Evolutionary conservation across 1,140 invertebrate species (phyloP).

Genomic region (Drosophila neocordata): DNA sequence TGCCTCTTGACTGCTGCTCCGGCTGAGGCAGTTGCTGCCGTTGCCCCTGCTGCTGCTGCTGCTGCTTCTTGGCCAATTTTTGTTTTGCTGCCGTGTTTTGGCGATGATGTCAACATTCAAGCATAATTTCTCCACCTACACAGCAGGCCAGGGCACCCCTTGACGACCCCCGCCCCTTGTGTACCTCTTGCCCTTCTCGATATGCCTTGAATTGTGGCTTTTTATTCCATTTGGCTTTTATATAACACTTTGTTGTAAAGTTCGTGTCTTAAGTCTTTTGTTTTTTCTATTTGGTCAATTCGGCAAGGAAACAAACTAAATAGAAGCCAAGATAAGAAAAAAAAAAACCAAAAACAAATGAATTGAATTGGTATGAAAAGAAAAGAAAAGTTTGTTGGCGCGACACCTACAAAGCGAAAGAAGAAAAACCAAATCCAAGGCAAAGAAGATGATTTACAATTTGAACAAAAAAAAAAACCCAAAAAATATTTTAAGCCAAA

Average conservation of each 20-base stretch:
- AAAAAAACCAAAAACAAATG: slow-evolving; percentile 29
- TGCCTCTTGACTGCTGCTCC: slow-evolving; percentile 25
- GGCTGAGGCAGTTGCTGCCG: slow-evolving; percentile 11
- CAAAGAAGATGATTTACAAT: slow-evolving; percentile 12
- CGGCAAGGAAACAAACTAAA: slow-evolving; percentile 25
- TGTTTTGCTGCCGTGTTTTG: slow-evolving; percentile 51
- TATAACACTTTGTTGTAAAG: slow-evolving; percentile 12
- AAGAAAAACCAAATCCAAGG: background rate
- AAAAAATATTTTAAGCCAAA: slow-evolving; percentile 15
- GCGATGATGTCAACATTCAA: slow-evolving; percentile 72
- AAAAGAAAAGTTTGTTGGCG: slow-evolving; percentile 11
- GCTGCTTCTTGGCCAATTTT: slow-evolving; percentile 71
- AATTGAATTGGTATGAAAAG: background rate
- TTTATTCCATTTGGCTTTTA: slow-evolving; percentile 3
- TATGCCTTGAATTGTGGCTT: background rate
- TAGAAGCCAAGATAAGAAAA: slow-evolving; percentile 60
- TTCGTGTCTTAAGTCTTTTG: slow-evolving; percentile 74
- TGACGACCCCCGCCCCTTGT: background rate
- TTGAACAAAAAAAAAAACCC: slow-evolving; percentile 15
- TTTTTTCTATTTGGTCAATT: slow-evolving; percentile 52
- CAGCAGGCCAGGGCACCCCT: slow-evolving; percentile 51
- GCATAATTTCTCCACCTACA: slow-evolving; percentile 79
- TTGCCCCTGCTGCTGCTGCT: slow-evolving; percentile 14
- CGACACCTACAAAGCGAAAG: background rate
- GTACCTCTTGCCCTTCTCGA: background rate